phyloP scores from a whole-genome alignment of 2,888 invertebrate species.

The Boloria selene region DNA sequence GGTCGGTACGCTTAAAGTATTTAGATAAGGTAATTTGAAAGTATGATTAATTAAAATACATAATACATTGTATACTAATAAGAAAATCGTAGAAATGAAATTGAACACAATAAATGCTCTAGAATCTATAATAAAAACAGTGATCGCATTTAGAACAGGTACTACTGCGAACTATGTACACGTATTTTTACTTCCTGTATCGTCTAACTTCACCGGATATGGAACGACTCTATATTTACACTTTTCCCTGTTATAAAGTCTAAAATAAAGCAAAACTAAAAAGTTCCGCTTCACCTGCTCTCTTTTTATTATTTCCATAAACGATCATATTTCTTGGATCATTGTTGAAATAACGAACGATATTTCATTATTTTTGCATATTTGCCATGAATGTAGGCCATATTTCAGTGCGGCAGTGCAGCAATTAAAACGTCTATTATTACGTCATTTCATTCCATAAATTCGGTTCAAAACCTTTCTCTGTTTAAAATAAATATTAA shows the following conservation, averaged over 20 bases:
- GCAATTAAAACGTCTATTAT: constrained; percentile 2
- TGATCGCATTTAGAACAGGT: too few species aligned
- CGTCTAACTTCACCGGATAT: background rate
- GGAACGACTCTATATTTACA: constrained; percentile 6
- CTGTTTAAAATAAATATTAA: too few species aligned
- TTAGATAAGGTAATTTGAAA: too few species aligned
- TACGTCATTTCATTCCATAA: too few species aligned
- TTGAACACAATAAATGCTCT: too few species aligned
- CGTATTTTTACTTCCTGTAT: background rate
- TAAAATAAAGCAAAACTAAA: background rate
- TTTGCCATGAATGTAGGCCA: background rate
- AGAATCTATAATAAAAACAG: too few species aligned
- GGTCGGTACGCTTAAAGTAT: too few species aligned
- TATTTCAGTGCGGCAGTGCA: background rate
- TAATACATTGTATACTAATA: too few species aligned
- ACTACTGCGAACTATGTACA: too few species aligned
- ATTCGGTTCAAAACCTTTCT: too few species aligned
- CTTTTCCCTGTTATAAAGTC: constrained; percentile 12
- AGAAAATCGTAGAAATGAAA: background rate
- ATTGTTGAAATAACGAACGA: constrained; percentile 15
- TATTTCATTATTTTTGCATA: constrained; percentile 6
- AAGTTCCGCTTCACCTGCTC: background rate
- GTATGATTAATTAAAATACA: too few species aligned
- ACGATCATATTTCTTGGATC: constrained; percentile 13
- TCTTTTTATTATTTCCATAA: constrained; percentile 18